These are phyloP conservation scores for Trichogramma dendrolimi DNA, from an alignment of 2,888 invertebrate species.

Conservation along the genomic window DNA sequence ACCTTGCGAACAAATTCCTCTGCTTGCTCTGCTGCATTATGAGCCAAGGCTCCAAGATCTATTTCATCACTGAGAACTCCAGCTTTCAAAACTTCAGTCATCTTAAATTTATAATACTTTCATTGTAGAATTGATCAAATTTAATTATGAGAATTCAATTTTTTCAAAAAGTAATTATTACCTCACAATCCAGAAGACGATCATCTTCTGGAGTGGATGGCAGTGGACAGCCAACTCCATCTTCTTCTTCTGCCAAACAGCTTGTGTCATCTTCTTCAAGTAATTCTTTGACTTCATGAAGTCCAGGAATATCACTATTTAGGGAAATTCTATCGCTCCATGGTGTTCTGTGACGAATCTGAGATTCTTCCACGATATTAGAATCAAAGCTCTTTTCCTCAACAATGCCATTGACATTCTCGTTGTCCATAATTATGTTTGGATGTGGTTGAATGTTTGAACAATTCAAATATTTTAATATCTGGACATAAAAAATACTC, in stretches of 20 bases:
- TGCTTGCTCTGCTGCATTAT: conserved; percentile 88
- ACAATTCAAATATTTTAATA: too few relatives aligned
- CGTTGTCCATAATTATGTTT: background rate
- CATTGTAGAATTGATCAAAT: background rate
- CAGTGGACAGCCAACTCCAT: conserved; percentile 77
- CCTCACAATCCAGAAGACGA: conserved; percentile 75
- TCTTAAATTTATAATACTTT: conserved; percentile 48
- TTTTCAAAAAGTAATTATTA: conserved; percentile 34
- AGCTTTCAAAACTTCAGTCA: conserved; percentile 81
- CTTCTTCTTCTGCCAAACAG: conserved; percentile 64
- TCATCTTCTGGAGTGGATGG: conserved; percentile 85
- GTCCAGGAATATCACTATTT: conserved; percentile 46
- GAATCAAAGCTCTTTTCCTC: background rate
- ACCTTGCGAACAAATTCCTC: conserved; percentile 89
- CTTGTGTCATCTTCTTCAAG: conserved; percentile 49
- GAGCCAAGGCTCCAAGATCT: conserved; percentile 76
- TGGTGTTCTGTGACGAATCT: conserved; percentile 47
- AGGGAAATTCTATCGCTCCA: conserved; percentile 47
- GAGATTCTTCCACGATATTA: conserved; percentile 13
- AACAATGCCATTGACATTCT: background rate
- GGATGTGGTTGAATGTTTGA: background rate
- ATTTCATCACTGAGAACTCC: conserved; percentile 81
- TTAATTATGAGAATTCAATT: conserved; percentile 4
- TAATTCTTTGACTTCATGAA: conserved; percentile 48
- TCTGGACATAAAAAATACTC: background rate